Evolutionary conservation across 1,140 invertebrate genomes (phyloP), one percentile per base, ranked within the genome.

Genomic region (Coptotermes formosanus): DNA sequence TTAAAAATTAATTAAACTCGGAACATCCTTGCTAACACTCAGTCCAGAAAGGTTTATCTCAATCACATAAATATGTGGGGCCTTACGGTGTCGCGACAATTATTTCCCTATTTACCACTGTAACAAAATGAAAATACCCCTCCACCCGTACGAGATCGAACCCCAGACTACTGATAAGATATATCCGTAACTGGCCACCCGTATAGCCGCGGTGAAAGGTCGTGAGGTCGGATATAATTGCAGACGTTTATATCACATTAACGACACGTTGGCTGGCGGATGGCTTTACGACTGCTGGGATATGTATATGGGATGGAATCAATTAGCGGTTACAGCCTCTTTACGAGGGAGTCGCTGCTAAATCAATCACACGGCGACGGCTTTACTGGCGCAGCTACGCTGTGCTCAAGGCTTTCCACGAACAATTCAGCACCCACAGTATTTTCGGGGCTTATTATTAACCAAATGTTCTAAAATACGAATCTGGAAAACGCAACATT

Each of bases 301-400:
- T 75, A 16, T 55, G n/a, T 14, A 75, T 75, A 75, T 14, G 64
- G 64, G 64, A 75, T n/a, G 64, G 64, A 75, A 75, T 75, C 64
- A 75, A 75, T 75, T 75, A 75, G 64, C n/a, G 64, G 64, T 75
- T 75, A 75, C n/a, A 75, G n/a, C 64, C 64, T 75, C 64, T 75
- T 75, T 75, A 75, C 64, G 64, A n/a, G 64, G 64, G n/a, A 75
- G 64, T 75, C 8, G 64, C 64, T 75, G 64, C 25, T 75, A 75
- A 75, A 75, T 75, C 64, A 75, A 75, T 75, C 64, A 75, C n/a
- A 30, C 64, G 4, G 25, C 7, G 64, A 75, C 64, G 25, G 64
- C 25, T 75, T 75, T 75, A 75, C 64, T 25, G 8, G 64, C 25
- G 8, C 19, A 9, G 64, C 64, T 30, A 75, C 64, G n/a, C n/a